phyloP scores from a whole-genome alignment of 92 coral and sea anemone genomes.

The Palythoa grandiflora region DNA sequence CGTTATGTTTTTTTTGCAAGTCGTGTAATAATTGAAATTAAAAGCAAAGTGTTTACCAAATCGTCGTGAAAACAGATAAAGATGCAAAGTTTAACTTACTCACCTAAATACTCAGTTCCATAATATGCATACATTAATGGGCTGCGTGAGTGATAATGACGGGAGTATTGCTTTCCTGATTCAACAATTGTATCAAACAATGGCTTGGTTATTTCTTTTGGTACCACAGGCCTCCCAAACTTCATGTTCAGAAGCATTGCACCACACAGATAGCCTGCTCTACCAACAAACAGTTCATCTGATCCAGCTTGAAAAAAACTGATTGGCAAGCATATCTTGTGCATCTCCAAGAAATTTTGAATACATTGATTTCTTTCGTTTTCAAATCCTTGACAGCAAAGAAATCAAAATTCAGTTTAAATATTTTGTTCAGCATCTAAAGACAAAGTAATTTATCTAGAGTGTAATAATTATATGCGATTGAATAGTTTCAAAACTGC shows the following conservation, averaged over 20 bases:
- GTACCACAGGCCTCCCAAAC: conserved; percentile 73
- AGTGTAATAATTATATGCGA: too few species aligned
- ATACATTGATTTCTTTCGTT: conserved; percentile 72
- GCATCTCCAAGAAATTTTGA: conserved; percentile 79
- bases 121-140: conserved; percentile 94
- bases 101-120: conserved; percentile 87
- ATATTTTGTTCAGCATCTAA: neutral
- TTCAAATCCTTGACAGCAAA: conserved; percentile 60
- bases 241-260: conserved; percentile 76
- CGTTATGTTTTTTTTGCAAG: too few species aligned
- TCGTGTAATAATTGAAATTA: too few species aligned
- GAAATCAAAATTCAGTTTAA: neutral
- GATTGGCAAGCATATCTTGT: conserved; percentile 73
- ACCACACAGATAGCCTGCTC: conserved; percentile 93
- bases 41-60: too few species aligned
- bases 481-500: too few species aligned
- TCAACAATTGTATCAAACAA: conserved; percentile 80
- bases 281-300: conserved; percentile 93
- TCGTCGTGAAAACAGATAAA: too few species aligned
- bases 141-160: conserved; percentile 65
- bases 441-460: too few species aligned
- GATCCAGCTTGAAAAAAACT: conserved; percentile 80
- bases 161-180: conserved; percentile 81
- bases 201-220: conserved; percentile 74
- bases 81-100: neutral